phyloP scores from a whole-genome alignment of 2,113 vertebrate genomes.

The Stigmatopora argus region DNA sequence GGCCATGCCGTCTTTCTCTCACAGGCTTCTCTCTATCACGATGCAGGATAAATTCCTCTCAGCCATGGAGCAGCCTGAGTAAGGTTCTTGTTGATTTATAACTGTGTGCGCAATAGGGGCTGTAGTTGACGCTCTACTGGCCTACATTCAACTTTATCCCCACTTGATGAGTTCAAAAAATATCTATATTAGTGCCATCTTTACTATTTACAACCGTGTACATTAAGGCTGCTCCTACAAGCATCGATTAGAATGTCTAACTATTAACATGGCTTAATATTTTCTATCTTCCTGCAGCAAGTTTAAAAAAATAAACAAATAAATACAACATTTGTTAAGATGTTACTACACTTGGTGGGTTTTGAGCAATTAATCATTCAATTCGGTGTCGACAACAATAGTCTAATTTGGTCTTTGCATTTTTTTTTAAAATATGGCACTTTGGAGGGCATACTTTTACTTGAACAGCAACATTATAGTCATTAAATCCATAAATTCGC shows the following conservation, averaged over 20 bases:
- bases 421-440: background rate
- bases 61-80: constrained; percentile 52
- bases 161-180: constrained; percentile 2
- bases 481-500: constrained; percentile 68
- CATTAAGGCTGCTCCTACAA: background rate
- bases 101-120: constrained; percentile 40
- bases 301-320: too few relatives aligned
- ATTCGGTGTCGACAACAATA: too few relatives aligned
- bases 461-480: background rate
- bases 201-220: constrained; percentile 3
- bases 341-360: background rate
- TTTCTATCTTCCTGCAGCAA: too few relatives aligned
- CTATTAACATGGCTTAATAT: background rate
- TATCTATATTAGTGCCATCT: constrained; percentile 15
- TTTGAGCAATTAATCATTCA: background rate
- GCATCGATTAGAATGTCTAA: background rate
- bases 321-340: too few relatives aligned
- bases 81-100: constrained; percentile 62
- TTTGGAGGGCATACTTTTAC: background rate
- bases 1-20: constrained; percentile 65
- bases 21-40: constrained; percentile 53
- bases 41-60: constrained; percentile 69
- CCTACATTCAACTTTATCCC: constrained; percentile 21
- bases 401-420: background rate
- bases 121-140: constrained; percentile 34